These are phyloP conservation scores for Chrysotoxum bicinctum DNA, from an alignment of 2,888 invertebrate genomes.

Conservation along the genomic window DNA sequence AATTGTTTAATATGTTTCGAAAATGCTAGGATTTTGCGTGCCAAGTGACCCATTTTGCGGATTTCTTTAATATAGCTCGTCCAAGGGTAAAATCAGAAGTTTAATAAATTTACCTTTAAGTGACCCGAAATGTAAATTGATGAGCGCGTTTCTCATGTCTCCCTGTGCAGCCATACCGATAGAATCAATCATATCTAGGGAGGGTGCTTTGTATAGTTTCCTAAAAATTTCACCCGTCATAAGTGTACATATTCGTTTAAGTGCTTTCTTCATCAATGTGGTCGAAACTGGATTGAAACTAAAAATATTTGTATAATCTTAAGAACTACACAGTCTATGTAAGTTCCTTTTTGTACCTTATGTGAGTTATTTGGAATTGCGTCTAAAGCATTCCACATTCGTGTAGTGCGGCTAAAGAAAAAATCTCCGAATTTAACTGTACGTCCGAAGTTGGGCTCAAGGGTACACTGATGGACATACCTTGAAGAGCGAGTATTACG, in stretches of 20 bases:
- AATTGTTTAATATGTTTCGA: too few relatives aligned
- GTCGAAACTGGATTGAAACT: slow-evolving; percentile 89
- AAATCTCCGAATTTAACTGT: too few relatives aligned
- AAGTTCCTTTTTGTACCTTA: slow-evolving; percentile 83
- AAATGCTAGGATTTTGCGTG: too few relatives aligned
- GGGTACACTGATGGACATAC: too few relatives aligned
- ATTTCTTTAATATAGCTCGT: too few relatives aligned
- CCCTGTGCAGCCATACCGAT: slow-evolving; percentile 88
- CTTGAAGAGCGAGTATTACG: too few relatives aligned
- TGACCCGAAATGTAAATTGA: slow-evolving; percentile 91
- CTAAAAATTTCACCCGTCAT: slow-evolving; percentile 79
- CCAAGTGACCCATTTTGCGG: too few relatives aligned
- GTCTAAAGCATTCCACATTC: too few relatives aligned
- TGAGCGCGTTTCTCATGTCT: slow-evolving; percentile 91
- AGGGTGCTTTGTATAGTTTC: slow-evolving; percentile 83
- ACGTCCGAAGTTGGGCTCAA: too few relatives aligned
- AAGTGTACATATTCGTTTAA: slow-evolving; percentile 85
- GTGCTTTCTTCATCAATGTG: slow-evolving; percentile 87
- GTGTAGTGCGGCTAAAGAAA: too few relatives aligned
- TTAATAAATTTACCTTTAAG: slow-evolving; percentile 84
- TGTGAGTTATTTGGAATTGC: slow-evolving; percentile 85
- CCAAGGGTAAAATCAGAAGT: too few relatives aligned
- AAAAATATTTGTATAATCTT: neutral
- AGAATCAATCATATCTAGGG: slow-evolving; percentile 85
- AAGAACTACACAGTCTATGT: neutral